Evolutionary conservation across 2,113 vertebrate genomes (phyloP), one percentile per base, ranked within the genome.

Genomic region (Lophius piscatorius): DNA sequence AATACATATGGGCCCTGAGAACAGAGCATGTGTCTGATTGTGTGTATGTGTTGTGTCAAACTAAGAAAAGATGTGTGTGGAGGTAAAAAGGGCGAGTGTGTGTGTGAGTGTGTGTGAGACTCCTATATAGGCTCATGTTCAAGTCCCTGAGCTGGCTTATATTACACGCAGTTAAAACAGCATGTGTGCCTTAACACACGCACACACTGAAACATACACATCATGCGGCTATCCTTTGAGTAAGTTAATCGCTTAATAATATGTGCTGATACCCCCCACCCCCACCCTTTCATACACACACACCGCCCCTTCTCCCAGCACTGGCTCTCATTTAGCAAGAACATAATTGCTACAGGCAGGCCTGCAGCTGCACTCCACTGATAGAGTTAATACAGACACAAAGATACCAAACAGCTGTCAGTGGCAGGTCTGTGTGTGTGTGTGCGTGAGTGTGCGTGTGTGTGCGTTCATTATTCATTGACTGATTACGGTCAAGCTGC

Each of bases 291-390:
- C 47, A 45, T 47, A 44, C 38, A 33, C 31, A 50, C 45, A 39
- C 41, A 56, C 44, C 23, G 33, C 39, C 35, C 29, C 35, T 52
- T 36, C 56, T 54, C 49, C 38, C 51, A 23, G 44, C 16, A 3
- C 63, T 60, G 46, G 60, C 41, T 72, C 73, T 78, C 73, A 82
- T 88, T 81, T 74, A 82, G 77, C 6, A 1, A 63, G 70, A 41
- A 56, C 63, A 62, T 88, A 87, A 90, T 89, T 88, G 80, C 74
- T 57, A 72, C 80, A 81, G 85, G 84, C 88, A 84, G 84, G 75
- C 75, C 76, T 80, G 79, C 87, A 90, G 90, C 88, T 91, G 87
- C 82, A 84, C 74, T 74, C 56, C 17, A 67, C 77, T 74, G 83
- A 85, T 81, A 90, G 81, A 81, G 82, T 83, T 70, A 75, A 73